Conservation (phyloP, 2,113 vertebrate genomes). For the Pelusios castaneus region DNA sequence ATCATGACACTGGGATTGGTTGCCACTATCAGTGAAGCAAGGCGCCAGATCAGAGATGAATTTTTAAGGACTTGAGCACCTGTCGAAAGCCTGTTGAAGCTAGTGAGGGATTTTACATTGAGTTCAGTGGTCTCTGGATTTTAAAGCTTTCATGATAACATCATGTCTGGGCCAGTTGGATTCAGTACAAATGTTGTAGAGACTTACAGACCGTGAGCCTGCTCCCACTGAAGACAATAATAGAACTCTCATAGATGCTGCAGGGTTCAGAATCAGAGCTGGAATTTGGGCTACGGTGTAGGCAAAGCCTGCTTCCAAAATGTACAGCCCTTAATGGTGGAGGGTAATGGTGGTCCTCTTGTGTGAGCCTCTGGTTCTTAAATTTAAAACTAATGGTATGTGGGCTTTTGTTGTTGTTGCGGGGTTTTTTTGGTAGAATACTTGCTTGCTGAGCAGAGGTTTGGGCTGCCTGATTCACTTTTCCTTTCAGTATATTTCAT, state of each 20-base stretch:
- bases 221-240: background rate
- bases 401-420: background rate
- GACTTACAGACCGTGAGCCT: background rate
- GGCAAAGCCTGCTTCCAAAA: background rate
- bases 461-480: conserved; percentile 26
- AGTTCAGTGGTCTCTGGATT: background rate
- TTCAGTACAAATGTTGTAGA: background rate
- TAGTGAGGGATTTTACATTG: background rate
- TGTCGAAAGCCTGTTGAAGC: background rate
- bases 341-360: background rate
- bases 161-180: background rate
- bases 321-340: background rate
- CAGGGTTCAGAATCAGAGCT: background rate
- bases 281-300: background rate
- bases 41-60: background rate
- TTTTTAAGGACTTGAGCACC: background rate
- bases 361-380: background rate
- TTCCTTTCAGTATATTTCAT: background rate
- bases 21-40: background rate
- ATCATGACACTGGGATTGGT: background rate
- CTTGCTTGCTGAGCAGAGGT: background rate
- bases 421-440: background rate
- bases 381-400: background rate
- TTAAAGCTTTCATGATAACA: background rate
- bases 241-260: background rate